Conservation (phyloP, 2,113 vertebrate genomes). For the Symphodus melops region DNA sequence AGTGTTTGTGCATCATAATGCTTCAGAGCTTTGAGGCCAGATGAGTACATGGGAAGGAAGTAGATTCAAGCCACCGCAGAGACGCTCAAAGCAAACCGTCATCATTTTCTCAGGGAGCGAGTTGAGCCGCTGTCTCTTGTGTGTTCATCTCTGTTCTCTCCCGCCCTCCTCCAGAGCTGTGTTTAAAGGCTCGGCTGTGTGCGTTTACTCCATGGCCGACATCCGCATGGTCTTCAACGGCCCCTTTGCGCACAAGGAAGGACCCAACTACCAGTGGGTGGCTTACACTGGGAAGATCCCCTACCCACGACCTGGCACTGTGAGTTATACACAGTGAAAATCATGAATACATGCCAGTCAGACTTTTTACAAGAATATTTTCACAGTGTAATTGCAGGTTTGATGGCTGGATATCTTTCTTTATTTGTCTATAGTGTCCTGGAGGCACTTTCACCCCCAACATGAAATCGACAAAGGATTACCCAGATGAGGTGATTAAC, state of each 20-base stretch:
- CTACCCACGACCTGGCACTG: conserved; percentile 96
- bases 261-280: conserved; percentile 99
- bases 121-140: conserved; percentile 38
- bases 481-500: conserved; percentile 98
- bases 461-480: conserved; percentile 99
- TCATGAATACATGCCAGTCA: not conserved
- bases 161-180: conserved; percentile 86
- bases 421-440: conserved; percentile 87
- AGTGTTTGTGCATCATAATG: conserved; percentile 52
- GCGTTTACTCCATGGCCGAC: conserved; percentile 98
- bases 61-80: conserved; percentile 30
- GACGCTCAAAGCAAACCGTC: conserved; percentile 9
- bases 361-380: conserved; percentile 4
- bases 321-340: conserved; percentile 75
- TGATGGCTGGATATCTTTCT: not conserved
- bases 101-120: conserved; percentile 61
- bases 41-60: conserved; percentile 57
- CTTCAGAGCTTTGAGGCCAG: conserved; percentile 42
- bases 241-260: conserved; percentile 98
- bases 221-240: conserved; percentile 99
- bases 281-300: conserved; percentile 98
- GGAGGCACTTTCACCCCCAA: conserved; percentile 98
- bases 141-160: conserved; percentile 28
- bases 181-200: conserved; percentile 97
- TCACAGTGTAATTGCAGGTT: conserved; percentile 33